Base-by-base conservation (phyloP, 2,113 vertebrate species). In the Macrotus californicus region DNA sequence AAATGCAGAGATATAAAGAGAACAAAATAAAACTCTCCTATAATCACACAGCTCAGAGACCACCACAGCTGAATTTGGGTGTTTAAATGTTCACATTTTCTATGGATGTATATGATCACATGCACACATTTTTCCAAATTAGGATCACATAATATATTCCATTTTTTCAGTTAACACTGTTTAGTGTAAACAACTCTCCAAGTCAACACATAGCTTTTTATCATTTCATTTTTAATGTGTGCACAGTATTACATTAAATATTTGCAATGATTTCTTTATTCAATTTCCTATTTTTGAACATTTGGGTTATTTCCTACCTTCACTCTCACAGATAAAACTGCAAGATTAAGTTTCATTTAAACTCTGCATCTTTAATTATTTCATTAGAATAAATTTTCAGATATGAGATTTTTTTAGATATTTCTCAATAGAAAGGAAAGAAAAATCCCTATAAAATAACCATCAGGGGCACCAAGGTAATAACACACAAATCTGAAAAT, bases 21-120 rank as follows among this genome's bases (percentile, higher is more conserved):
- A 97, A 97, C 73, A 96, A 97, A 96, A 96, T 96, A 96, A 96
- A 97, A 96, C 95, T 94, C 92, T 96, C 94, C 96, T 96, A 43
- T 93, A 96, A 97, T 97, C 94, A 91, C 91, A 94, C 88, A 41
- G 88, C 86, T 96, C 69, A 79, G 54, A 96, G 91, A 97, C 85
- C 97, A 96, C 94, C 95, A 93, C 43, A 89, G 91, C 46, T 97
- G 97, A 97, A 96, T 97, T 96, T 96, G 93, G 12, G 86, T 69
- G 79, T 91, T 96, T 94, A 96, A 96, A 97, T 13, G 7, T 82
- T 96, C 96, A 66, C 93, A 97, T 96, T 94, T 95, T 86, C 86
- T 85, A 75, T 96, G 85, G 77, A 89, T 79, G 72, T 91, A 75
- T 94, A 94, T 95, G 94, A 92, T 93, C 73, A 91, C 72, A 69